Evolutionary conservation across 2,113 vertebrate genomes (phyloP).

Genomic region (Guaruba guarouba): DNA sequence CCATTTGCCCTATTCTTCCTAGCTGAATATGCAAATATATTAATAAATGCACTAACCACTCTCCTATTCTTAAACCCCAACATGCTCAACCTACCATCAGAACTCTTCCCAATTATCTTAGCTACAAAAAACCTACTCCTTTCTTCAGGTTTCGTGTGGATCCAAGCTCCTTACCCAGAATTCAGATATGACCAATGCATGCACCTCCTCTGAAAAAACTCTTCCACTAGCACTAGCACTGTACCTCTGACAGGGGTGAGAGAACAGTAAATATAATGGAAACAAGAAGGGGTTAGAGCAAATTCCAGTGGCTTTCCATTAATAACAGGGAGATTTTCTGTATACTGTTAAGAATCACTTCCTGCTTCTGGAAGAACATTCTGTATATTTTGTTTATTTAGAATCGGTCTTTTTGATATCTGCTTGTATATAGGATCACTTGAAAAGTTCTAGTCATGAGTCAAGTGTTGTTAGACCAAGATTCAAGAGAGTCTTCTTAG

Average conservation of each 20-base stretch:
- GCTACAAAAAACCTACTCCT: fast-evolving
- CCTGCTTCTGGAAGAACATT: background rate
- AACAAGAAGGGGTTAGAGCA: background rate
- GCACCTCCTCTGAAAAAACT: background rate
- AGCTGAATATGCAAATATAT: background rate
- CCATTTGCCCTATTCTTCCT: background rate
- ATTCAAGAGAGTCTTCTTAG: background rate
- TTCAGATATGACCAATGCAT: background rate
- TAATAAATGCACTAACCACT: fast-evolving
- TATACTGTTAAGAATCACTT: background rate
- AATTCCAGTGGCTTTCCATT: background rate
- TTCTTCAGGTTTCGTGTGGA: fast-evolving
- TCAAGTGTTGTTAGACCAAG: background rate
- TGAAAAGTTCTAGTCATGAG: background rate
- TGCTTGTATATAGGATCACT: background rate
- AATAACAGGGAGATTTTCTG: background rate
- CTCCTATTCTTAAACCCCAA: background rate
- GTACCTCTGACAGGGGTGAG: background rate
- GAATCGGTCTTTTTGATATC: background rate
- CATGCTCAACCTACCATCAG: fast-evolving
- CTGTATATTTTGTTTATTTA: background rate
- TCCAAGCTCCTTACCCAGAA: fast-evolving
- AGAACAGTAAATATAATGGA: background rate
- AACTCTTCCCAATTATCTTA: fast-evolving
- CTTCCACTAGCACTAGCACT: background rate